phyloP scores from a whole-genome alignment of 2,113 vertebrate species.

The Seriola quinqueradiata region DNA sequence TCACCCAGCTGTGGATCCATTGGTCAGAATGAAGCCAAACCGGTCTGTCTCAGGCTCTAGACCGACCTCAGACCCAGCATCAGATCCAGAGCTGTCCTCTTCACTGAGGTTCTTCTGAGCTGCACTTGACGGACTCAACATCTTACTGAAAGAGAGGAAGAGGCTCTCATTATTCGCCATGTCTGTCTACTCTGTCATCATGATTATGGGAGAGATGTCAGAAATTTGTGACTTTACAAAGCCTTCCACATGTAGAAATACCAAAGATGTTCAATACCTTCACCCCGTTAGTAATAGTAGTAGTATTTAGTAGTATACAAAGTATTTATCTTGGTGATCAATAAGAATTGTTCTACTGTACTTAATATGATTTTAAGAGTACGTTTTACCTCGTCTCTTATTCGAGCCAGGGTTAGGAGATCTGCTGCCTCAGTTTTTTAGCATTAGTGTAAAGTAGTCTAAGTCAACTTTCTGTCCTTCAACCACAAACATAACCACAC shows the following conservation, averaged over 20 bases:
- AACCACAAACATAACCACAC: constrained; percentile 5
- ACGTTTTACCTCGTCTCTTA: background rate
- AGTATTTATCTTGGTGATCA: background rate
- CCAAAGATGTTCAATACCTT: background rate
- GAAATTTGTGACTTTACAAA: background rate
- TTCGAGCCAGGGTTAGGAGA: background rate
- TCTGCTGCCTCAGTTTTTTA: background rate
- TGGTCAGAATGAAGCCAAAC: constrained; percentile 84
- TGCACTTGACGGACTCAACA: constrained; percentile 68
- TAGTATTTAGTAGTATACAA: background rate
- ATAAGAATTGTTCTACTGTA: background rate
- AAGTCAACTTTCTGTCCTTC: background rate
- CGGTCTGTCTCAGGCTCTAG: constrained; percentile 83
- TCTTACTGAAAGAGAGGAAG: constrained; percentile 44
- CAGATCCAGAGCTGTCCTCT: constrained; percentile 77
- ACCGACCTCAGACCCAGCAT: constrained; percentile 68
- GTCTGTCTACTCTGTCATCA: background rate
- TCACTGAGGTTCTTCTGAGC: constrained; percentile 55
- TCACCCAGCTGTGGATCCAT: constrained; percentile 81
- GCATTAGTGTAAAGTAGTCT: background rate
- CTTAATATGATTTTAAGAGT: background rate
- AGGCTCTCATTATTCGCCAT: background rate
- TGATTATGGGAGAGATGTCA: background rate
- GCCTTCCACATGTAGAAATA: background rate
- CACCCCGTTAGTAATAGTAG: background rate